phyloP scores from a whole-genome alignment of 2,888 invertebrate species.

The Andricus quercusramuli region DNA sequence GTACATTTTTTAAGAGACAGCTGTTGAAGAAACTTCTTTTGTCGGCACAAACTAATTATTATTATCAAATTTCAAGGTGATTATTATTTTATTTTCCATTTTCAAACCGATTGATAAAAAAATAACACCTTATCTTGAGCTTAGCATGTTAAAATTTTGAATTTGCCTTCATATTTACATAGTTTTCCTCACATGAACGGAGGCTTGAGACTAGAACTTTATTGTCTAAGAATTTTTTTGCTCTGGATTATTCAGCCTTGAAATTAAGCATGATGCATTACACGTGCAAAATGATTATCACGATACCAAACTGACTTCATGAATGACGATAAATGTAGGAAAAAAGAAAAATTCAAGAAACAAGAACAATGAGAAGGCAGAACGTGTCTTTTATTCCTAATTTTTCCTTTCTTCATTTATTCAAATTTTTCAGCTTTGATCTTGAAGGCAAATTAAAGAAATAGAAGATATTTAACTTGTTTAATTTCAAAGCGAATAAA shows the following conservation, averaged over 20 bases:
- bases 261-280: conserved; percentile 19
- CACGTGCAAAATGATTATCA: conserved; percentile 12
- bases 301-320: background rate
- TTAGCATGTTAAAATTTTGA: background rate
- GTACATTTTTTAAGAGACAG: too few species aligned
- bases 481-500: too few species aligned
- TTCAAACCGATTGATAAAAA: too few species aligned
- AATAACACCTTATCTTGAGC: background rate
- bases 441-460: too few species aligned
- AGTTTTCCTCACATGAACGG: background rate
- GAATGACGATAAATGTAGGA: background rate
- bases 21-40: too few species aligned
- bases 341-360: background rate
- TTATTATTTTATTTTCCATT: too few species aligned
- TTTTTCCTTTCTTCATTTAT: too few species aligned
- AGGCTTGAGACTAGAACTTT: background rate
- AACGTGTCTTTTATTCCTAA: background rate
- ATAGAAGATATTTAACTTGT: too few species aligned
- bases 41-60: too few species aligned
- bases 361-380: background rate
- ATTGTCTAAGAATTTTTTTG: conserved; percentile 9
- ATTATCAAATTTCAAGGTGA: too few species aligned
- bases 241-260: conserved; percentile 19
- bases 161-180: background rate
- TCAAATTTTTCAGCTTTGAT: too few species aligned